A percentile compares a stretch with the other conserved stretches of the same genome.
These are phyloP conservation scores for Arvicanthis niloticus DNA, from an alignment of 2,113 vertebrate species.

Conservation along the genomic window DNA sequence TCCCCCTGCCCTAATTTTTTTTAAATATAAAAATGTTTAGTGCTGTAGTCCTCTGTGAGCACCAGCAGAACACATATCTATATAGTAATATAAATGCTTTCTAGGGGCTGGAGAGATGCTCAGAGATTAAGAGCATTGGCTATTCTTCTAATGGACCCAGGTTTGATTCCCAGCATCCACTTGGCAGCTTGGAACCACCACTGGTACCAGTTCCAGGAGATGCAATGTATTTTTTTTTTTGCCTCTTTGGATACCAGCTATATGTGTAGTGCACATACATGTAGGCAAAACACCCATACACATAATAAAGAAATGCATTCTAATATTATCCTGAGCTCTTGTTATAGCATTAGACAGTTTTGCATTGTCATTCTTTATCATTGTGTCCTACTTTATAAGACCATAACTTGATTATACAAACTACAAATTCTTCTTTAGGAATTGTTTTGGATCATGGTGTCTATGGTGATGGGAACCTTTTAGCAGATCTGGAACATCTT, in stretches of 20 bases:
- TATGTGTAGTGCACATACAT: background rate
- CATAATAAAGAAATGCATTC: background rate
- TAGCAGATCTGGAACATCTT: no score
- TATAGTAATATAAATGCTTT: background rate
- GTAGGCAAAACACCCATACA: background rate
- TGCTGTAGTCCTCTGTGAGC: background rate
- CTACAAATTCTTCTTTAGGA: background rate
- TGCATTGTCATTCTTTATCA: background rate
- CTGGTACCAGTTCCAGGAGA: background rate
- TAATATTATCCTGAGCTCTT: background rate
- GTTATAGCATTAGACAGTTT: background rate
- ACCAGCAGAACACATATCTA: background rate
- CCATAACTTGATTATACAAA: constrained; percentile 32
- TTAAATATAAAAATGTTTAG: background rate
- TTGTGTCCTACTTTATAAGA: background rate
- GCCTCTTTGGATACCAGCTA: background rate
- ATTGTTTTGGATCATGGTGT: background rate
- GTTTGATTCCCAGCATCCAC: background rate
- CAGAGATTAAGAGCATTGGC: background rate
- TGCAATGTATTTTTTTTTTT: background rate
- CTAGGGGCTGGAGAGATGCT: background rate
- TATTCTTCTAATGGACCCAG: background rate
- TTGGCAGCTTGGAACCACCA: background rate
- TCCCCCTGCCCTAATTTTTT: background rate
- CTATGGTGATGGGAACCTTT: no score